These are phyloP conservation scores for Entelurus aequoreus DNA, from an alignment of 2,113 vertebrate species.

Conservation along the genomic window DNA sequence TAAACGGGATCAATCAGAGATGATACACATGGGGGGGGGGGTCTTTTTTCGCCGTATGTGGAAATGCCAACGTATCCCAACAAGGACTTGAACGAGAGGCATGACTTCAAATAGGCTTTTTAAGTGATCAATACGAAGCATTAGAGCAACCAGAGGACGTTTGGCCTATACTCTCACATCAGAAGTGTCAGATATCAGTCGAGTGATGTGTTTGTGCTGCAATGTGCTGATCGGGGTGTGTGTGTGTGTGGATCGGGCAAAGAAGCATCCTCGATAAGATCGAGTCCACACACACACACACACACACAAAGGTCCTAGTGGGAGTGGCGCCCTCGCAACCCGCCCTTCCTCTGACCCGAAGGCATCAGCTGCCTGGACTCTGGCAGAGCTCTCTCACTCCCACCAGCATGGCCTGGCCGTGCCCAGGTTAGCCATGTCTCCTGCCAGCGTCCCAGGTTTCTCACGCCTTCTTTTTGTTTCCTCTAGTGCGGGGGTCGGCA, in stretches of 20 bases:
- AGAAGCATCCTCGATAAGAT: constrained; percentile 18
- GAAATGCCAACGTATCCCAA: constrained; percentile 30
- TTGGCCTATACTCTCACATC: neutral
- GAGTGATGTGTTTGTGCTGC: neutral
- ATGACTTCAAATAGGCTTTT: neutral
- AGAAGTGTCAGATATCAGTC: constrained; percentile 4
- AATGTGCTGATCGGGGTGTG: constrained; percentile 2
- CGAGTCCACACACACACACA: neutral
- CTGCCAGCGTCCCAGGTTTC: constrained; percentile 32
- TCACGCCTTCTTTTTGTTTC: constrained; percentile 19
- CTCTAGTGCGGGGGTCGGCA: too few relatives aligned
- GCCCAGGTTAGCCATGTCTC: constrained; percentile 48
- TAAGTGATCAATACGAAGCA: neutral
- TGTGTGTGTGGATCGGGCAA: constrained; percentile 21
- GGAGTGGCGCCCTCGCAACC: constrained; percentile 40
- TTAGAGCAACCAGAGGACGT: neutral
- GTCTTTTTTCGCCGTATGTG: constrained; percentile 21
- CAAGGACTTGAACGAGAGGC: constrained; percentile 12
- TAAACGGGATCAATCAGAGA: constrained; percentile 52
- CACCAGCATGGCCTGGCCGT: constrained; percentile 29
- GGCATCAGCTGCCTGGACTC: constrained; percentile 8
- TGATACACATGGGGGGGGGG: constrained; percentile 18
- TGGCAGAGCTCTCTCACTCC: constrained; percentile 20
- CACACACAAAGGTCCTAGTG: constrained; percentile 30
- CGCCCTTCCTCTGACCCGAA: constrained; percentile 52